Base-by-base conservation (phyloP, 2,888 invertebrate genomes). In the Microdon myrmicae region DNA sequence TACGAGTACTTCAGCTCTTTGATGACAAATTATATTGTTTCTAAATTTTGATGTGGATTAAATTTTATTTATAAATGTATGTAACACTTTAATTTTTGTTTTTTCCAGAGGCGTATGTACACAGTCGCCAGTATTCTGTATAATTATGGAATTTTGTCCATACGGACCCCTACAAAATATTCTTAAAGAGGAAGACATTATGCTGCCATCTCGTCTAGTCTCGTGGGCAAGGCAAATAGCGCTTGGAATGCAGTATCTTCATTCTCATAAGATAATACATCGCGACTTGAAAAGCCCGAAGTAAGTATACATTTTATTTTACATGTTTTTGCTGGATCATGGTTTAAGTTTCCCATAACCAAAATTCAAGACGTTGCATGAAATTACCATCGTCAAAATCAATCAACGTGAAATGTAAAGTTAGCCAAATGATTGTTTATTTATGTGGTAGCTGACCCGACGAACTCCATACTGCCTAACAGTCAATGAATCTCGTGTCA, bases 221-320 rank as follows among this genome's bases (percentile, higher is more conserved):
- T 89, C 90, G 64, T 99, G 98, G 96, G 89, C 94, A 25, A 92
- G 90, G 75, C 95, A 97, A 80, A 96, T 99, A 55, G 95, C 97
- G 20, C 85, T 87, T 56, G 99, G 98, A 47, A 98, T 99, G 98
- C 87, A 90, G 72, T 98, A 98, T 80, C 85, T 99, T 49, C 99
- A 99, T 79, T 85, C 86, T 29, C 92, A 96, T 77, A 96, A 96
- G 82, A 97, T 99, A 71, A 96, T 99, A 73, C 99, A 99, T 76
- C 84, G 99, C 66, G 99, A 99, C 84, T 86, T 99, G 67, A 99
- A 99, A 81, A 97, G 97, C 75, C 98, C 98, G 34, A 99, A 99
- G 97, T 97, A 86, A 87, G 90, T 85, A 60, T 7, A 51, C 35
- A 29, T 17, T 29, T 6, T 10, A 14, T 14, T 22, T 4, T 23